A percentile compares a stretch with the other conserved stretches of the same genome.
Conservation (phyloP, 2,888 invertebrate species). For the Andricus quercusramuli region DNA sequence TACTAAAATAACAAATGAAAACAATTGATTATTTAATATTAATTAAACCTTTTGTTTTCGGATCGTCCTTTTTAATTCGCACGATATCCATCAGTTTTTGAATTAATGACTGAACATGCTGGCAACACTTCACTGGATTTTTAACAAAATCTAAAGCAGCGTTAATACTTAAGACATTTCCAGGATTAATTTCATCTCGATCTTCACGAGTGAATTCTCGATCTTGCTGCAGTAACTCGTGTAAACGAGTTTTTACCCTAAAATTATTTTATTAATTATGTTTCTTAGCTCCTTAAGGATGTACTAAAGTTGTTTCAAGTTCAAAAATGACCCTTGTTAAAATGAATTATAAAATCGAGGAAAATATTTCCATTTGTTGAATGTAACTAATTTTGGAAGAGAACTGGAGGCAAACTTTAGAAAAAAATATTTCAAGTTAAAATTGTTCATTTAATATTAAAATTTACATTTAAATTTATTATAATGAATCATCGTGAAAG, state of each 20-base stretch:
- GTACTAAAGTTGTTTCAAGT: too few relatives aligned
- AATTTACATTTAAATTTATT: too few relatives aligned
- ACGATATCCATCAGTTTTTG: constrained; percentile 93
- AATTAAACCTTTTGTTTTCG: constrained; percentile 88
- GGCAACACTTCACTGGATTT: constrained; percentile 96
- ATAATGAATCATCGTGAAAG: too few relatives aligned
- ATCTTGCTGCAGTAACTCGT: constrained; percentile 95
- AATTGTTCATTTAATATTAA: too few relatives aligned
- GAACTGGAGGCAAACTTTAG: too few relatives aligned
- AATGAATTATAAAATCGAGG: too few relatives aligned
- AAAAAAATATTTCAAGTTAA: too few relatives aligned
- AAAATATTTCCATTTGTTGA: too few relatives aligned
- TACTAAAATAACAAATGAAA: constrained; percentile 14
- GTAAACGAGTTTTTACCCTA: constrained; percentile 97
- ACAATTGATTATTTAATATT: constrained; percentile 9
- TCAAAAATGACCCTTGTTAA: too few relatives aligned
- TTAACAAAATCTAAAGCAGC: constrained; percentile 96
- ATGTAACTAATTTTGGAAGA: too few relatives aligned
- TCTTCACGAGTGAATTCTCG: constrained; percentile 92
- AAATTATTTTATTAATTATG: constrained; percentile 55
- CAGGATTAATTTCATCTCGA: constrained; percentile 93
- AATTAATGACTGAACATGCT: constrained; percentile 92
- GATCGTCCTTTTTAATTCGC: constrained; percentile 91
- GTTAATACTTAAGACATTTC: constrained; percentile 93
- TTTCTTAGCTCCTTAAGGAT: background rate